These are phyloP conservation scores for Schrankia costaestrigalis DNA, from an alignment of 2,888 invertebrate species.

Conservation along the genomic window DNA sequence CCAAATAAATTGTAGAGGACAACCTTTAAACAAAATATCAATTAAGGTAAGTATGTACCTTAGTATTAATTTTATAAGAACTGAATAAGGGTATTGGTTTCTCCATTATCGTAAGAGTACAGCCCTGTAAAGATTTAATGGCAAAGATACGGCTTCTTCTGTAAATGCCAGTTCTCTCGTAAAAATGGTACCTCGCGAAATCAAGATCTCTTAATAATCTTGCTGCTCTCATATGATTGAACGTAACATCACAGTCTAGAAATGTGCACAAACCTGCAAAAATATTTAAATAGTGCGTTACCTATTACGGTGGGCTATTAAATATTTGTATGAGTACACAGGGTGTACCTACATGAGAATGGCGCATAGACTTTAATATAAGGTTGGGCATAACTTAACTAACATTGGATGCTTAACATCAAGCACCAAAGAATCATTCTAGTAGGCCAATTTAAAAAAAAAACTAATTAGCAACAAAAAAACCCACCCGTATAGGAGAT, in stretches of 20 bases:
- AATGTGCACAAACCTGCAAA: slow-evolving; percentile 61
- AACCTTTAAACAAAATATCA: not conserved
- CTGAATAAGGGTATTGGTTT: slow-evolving; percentile 54
- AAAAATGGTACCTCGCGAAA: slow-evolving; percentile 66
- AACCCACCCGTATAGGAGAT: too few species aligned
- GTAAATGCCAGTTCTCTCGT: slow-evolving; percentile 61
- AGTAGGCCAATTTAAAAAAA: too few species aligned
- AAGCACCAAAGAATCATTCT: too few species aligned
- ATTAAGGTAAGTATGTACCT: slow-evolving; percentile 54
- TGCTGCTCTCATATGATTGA: slow-evolving; percentile 49
- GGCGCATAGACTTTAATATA: too few species aligned
- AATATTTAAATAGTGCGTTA: too few species aligned
- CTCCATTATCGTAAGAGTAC: slow-evolving; percentile 47
- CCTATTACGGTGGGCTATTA: too few species aligned
- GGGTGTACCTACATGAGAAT: too few species aligned
- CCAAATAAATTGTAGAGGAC: too few species aligned
- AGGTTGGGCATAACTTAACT: too few species aligned
- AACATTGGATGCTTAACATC: too few species aligned
- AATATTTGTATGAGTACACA: too few species aligned
- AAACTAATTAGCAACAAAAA: too few species aligned
- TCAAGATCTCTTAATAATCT: slow-evolving; percentile 63
- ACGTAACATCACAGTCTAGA: slow-evolving; percentile 57
- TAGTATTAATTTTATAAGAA: slow-evolving; percentile 62
- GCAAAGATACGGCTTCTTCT: slow-evolving; percentile 39
- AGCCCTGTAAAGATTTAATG: slow-evolving; percentile 62